Conservation (phyloP, 2,888 invertebrate genomes). For the Tetanocera ferruginea region DNA sequence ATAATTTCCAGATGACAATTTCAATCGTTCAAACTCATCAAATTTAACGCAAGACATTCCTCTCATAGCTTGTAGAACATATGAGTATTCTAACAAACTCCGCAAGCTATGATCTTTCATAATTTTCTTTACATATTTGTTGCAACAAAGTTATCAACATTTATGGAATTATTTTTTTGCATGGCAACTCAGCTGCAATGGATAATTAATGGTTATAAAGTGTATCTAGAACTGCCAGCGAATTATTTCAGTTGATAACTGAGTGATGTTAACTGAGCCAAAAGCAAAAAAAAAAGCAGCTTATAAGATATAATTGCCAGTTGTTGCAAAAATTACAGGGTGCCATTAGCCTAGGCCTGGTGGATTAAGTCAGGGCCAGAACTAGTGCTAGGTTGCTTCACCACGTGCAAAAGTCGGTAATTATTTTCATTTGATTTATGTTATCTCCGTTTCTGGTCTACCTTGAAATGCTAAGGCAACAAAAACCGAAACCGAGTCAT, state of each 20-base stretch:
- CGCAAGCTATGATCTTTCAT: no score
- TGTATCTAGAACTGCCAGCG: neutral
- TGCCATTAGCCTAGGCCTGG: conserved; percentile 25
- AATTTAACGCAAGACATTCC: no score
- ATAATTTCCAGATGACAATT: no score
- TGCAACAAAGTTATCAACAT: neutral
- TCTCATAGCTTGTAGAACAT: no score
- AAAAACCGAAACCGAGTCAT: conserved; percentile 3
- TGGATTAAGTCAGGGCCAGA: neutral
- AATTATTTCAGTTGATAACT: neutral
- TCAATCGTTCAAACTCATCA: no score
- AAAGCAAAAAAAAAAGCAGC: neutral
- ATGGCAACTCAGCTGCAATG: neutral
- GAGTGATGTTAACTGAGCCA: conserved; percentile 5
- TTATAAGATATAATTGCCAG: conserved; percentile 23
- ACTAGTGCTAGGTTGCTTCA: neutral
- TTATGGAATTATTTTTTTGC: neutral
- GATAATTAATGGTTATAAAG: conserved; percentile 9
- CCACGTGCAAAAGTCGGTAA: conserved; percentile 52
- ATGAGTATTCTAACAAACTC: no score
- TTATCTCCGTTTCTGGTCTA: conserved; percentile 45
- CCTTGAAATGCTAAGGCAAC: conserved; percentile 4
- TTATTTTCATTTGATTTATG: conserved; percentile 66
- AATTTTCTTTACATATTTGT: neutral
- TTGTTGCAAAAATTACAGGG: conserved; percentile 37